Percentiles rank a stretch among this genome's conserved stretches.
These are phyloP conservation scores for Nezara viridula DNA, from an alignment of 2,888 invertebrate species.

Conservation along the genomic window DNA sequence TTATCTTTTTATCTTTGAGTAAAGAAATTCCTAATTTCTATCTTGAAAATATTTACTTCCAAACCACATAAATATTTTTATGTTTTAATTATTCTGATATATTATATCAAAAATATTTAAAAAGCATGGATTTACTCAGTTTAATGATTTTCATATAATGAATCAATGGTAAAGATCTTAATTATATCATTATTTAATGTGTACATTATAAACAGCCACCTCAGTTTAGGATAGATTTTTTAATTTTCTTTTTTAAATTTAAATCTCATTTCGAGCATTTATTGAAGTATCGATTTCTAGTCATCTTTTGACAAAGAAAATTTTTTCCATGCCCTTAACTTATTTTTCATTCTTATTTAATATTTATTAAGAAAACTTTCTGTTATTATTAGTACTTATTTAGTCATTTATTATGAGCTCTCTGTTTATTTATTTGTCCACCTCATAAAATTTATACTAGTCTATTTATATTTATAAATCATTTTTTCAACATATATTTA, in stretches of 20 bases:
- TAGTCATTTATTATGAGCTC: neutral
- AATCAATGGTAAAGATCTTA: neutral
- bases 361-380: conserved; percentile 25
- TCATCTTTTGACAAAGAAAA: conserved; percentile 35
- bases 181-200: neutral
- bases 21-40: neutral
- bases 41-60: neutral
- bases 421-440: conserved; percentile 4
- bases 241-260: neutral
- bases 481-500: neutral
- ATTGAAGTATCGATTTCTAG: conserved; percentile 30
- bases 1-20: neutral
- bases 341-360: conserved; percentile 15
- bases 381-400: conserved; percentile 20
- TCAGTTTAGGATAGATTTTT: neutral
- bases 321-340: conserved; percentile 4
- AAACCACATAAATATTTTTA: neutral
- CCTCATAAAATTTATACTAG: conserved; percentile 30
- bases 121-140: neutral
- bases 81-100: too few relatives aligned
- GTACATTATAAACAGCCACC: conserved; percentile 2
- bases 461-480: neutral
- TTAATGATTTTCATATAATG: neutral
- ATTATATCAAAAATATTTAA: too few relatives aligned
- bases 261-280: conserved; percentile 17